phyloP scores from a whole-genome alignment of 2,888 invertebrate species.

The Panorpa germanica region DNA sequence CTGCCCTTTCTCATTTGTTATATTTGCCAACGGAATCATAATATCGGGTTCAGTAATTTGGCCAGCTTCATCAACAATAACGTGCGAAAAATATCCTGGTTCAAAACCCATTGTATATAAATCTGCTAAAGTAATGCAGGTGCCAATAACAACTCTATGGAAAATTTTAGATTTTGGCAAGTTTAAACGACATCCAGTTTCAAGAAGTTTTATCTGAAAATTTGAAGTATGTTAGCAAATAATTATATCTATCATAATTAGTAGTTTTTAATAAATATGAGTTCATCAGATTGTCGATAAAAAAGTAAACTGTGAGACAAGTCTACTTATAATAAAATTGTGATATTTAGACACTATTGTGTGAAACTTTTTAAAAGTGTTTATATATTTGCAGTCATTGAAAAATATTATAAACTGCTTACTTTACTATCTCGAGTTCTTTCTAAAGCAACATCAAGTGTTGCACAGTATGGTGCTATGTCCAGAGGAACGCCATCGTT shows the following conservation, averaged over 20 bases:
- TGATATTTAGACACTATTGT: no score
- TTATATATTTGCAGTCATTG: no score
- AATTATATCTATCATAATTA: not conserved
- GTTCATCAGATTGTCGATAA: no score
- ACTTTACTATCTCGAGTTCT: no score
- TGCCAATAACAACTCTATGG: constrained; percentile 70
- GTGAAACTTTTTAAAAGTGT: no score
- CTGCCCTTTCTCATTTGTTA: constrained; percentile 39
- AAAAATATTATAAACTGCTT: no score
- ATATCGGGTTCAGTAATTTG: constrained; percentile 84
- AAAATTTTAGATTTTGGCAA: constrained; percentile 41
- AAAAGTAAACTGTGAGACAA: no score
- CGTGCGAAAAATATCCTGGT: constrained; percentile 73
- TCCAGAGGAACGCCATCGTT: constrained; percentile 41
- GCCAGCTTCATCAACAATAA: constrained; percentile 85
- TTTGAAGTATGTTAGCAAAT: constrained; percentile 4
- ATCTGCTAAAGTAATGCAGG: constrained; percentile 55
- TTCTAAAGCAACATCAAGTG: no score
- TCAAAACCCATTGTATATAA: constrained; percentile 48
- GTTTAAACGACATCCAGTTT: constrained; percentile 24
- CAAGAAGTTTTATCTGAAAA: constrained; percentile 18
- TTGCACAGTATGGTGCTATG: constrained; percentile 52
- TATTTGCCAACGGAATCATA: constrained; percentile 55
- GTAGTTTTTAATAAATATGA: constrained; percentile 14
- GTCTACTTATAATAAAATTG: no score